Conservation (phyloP, 2,888 invertebrate genomes). For the Cryptosula pallasiana region DNA sequence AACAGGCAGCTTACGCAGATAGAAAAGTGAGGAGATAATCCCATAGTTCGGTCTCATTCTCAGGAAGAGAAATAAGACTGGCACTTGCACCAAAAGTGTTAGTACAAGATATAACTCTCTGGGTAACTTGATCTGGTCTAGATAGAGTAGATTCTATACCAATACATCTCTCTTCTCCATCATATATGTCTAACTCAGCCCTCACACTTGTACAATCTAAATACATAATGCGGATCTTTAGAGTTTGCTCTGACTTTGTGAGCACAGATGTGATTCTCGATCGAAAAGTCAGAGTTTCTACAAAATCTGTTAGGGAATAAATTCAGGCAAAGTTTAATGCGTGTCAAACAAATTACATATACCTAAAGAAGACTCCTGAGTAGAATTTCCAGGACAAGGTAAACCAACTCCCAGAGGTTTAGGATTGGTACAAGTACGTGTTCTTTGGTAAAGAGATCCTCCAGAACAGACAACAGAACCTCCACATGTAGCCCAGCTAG, state of each 20-base stretch:
- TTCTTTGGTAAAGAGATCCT: not conserved
- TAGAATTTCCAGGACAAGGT: not conserved
- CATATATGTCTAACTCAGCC: not conserved
- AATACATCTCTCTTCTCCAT: not conserved
- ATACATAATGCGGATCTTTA: too few species aligned
- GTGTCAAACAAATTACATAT: too few species aligned
- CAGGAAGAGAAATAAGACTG: not conserved
- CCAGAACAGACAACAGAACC: not conserved
- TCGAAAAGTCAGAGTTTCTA: too few species aligned
- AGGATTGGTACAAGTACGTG: conserved; percentile 9
- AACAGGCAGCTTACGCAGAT: not conserved
- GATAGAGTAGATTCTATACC: not conserved
- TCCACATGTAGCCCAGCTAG: not conserved
- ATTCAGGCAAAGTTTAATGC: not conserved
- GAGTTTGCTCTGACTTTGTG: too few species aligned
- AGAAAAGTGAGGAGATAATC: not conserved
- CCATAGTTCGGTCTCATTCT: not conserved
- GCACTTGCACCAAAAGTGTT: not conserved
- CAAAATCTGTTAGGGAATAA: too few species aligned
- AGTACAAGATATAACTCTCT: not conserved
- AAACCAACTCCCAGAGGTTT: not conserved
- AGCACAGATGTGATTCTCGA: too few species aligned
- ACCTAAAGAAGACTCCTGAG: conserved; percentile 8
- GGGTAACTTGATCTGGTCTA: not conserved
- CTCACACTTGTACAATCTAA: not conserved